These are phyloP conservation scores for Venustaconcha ellipsiformis DNA, from an alignment of 1,140 invertebrate genomes.

Conservation along the genomic window DNA sequence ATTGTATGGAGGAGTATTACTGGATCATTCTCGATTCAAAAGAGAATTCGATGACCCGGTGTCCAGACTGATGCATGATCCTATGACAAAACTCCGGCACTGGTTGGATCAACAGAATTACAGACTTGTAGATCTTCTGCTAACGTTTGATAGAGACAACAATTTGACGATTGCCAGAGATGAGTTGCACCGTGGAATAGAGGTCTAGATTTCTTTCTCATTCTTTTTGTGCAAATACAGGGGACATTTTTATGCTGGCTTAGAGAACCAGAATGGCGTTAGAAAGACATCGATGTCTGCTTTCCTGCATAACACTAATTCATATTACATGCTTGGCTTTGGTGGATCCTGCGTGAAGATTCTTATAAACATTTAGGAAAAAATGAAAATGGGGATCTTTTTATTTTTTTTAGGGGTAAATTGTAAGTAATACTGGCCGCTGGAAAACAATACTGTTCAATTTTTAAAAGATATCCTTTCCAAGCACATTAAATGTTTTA, in stretches of 20 bases:
- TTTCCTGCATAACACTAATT: too few species aligned
- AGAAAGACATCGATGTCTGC: not conserved
- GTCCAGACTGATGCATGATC: slow-evolving; percentile 49
- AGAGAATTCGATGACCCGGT: slow-evolving; percentile 33
- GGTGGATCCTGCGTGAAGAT: too few species aligned
- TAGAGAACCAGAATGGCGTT: not conserved
- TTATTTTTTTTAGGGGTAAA: too few species aligned
- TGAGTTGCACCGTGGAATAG: slow-evolving; percentile 56
- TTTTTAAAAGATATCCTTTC: too few species aligned
- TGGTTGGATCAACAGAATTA: slow-evolving; percentile 56
- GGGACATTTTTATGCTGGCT: not conserved
- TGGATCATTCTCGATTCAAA: slow-evolving; percentile 32
- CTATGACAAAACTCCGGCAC: slow-evolving; percentile 62
- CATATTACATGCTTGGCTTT: too few species aligned
- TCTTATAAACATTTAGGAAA: too few species aligned
- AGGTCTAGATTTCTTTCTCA: slow-evolving; percentile 35
- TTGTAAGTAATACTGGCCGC: too few species aligned
- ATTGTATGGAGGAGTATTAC: slow-evolving; percentile 47
- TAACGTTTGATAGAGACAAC: slow-evolving; percentile 60
- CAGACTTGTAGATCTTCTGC: slow-evolving; percentile 62
- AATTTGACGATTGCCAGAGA: slow-evolving; percentile 54
- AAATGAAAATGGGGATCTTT: too few species aligned
- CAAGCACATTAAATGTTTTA: too few species aligned
- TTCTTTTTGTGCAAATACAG: not conserved
- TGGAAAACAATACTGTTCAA: too few species aligned